These are phyloP conservation scores for Micronycteris hirsuta DNA, from an alignment of 2,113 vertebrate species.

Conservation along the genomic window DNA sequence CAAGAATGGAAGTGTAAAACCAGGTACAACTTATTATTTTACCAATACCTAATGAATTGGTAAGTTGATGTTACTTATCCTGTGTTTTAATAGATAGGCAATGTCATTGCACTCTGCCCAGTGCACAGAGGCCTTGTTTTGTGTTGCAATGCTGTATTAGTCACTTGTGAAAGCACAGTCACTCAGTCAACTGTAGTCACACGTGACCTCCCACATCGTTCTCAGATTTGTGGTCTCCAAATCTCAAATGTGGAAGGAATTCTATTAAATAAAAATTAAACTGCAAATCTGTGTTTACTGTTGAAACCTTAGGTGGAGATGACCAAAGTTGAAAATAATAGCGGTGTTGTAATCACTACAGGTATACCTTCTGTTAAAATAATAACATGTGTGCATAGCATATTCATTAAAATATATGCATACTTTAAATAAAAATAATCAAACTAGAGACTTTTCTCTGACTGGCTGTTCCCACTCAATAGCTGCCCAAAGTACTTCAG, in stretches of 20 bases:
- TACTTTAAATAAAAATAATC: neutral
- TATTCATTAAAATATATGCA: neutral
- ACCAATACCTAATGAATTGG: neutral
- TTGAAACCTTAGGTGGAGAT: neutral
- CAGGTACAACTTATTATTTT: neutral
- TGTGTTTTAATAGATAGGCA: neutral
- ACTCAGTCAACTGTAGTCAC: fast-evolving
- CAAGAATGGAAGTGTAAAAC: neutral
- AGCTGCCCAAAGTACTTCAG: neutral
- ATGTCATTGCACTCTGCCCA: neutral
- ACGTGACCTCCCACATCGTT: neutral
- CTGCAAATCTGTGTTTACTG: neutral
- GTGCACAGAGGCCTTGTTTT: neutral
- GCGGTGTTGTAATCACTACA: fast-evolving
- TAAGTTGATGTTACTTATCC: neutral
- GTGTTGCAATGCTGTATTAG: neutral
- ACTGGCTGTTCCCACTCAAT: neutral
- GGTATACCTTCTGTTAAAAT: neutral
- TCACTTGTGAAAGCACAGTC: no score
- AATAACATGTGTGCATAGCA: no score
- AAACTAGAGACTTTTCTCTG: neutral
- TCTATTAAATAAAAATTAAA: neutral
- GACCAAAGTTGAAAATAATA: neutral
- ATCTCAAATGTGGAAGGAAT: no score
- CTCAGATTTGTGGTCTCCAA: neutral